Percentiles rank a stretch among this genome's conserved stretches.
These are phyloP conservation scores for Phodopus roborovskii DNA, from an alignment of 2,113 vertebrate genomes.

Conservation along the genomic window DNA sequence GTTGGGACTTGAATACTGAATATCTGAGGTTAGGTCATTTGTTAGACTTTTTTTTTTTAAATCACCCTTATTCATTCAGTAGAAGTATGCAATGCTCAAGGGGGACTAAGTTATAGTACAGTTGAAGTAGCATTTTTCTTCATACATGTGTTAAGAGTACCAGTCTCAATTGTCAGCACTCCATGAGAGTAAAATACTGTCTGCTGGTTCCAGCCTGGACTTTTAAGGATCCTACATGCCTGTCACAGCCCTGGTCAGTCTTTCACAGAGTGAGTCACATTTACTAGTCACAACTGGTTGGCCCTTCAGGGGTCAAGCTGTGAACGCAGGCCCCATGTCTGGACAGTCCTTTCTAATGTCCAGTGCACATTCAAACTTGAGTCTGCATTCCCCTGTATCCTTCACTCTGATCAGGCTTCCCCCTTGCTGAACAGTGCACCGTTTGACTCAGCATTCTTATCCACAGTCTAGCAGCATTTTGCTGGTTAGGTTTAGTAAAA, in stretches of 20 bases:
- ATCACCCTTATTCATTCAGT: no score
- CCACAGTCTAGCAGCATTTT: neutral
- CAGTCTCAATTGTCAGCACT: no score
- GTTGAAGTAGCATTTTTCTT: neutral
- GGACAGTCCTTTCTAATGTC: neutral
- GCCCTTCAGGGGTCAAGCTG: neutral
- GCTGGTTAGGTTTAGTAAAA: neutral
- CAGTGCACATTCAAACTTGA: neutral
- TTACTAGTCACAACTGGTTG: neutral
- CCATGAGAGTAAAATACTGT: neutral
- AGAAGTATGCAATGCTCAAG: neutral
- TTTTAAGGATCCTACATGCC: neutral
- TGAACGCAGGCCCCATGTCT: neutral
- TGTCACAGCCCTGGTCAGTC: neutral
- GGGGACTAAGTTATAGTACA: neutral
- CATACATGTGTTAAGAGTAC: neutral
- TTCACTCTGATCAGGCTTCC: neutral
- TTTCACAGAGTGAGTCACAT: neutral
- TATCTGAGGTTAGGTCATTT: no score
- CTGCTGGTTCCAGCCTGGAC: neutral
- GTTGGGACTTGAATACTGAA: no score
- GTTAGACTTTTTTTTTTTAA: neutral
- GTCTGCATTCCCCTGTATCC: neutral
- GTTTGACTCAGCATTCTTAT: neutral
- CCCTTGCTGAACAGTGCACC: neutral